Evolutionary conservation across 2,113 vertebrate species (phyloP).

Genomic region (Carassius carassius): DNA sequence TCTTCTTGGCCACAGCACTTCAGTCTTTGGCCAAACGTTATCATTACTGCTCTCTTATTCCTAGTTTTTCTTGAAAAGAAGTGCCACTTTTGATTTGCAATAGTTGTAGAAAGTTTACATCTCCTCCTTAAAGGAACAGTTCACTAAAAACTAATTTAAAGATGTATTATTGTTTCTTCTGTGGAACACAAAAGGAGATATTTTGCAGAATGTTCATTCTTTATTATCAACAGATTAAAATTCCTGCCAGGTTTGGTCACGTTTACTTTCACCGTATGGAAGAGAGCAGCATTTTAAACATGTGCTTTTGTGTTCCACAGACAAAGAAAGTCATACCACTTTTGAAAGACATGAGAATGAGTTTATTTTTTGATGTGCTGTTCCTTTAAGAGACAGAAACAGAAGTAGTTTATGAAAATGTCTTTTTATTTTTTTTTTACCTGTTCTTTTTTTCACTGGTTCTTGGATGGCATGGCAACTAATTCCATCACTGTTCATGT

Average conservation of each 20-base stretch:
- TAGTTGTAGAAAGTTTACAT: neutral
- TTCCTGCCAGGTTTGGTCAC: neutral
- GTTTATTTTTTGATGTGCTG: neutral
- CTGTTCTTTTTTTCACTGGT: neutral
- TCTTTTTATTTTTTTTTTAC: neutral
- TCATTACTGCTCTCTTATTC: neutral
- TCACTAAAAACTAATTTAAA: neutral
- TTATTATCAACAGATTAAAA: neutral
- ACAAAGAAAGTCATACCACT: neutral
- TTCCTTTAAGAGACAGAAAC: neutral
- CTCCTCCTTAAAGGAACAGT: neutral
- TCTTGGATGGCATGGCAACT: slow-evolving; percentile 26
- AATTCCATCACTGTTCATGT: slow-evolving; percentile 7
- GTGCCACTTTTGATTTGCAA: neutral
- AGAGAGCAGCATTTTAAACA: neutral
- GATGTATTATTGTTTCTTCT: neutral
- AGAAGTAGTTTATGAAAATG: neutral
- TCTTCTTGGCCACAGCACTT: neutral
- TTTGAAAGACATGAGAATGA: neutral
- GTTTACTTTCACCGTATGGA: neutral
- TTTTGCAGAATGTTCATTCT: neutral
- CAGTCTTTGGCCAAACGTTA: neutral
- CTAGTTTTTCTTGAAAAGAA: neutral
- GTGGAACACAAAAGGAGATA: neutral
- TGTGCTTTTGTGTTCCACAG: neutral